These are phyloP conservation scores for Nomada lathburiana DNA, from an alignment of 2,888 invertebrate genomes.

Conservation along the genomic window DNA sequence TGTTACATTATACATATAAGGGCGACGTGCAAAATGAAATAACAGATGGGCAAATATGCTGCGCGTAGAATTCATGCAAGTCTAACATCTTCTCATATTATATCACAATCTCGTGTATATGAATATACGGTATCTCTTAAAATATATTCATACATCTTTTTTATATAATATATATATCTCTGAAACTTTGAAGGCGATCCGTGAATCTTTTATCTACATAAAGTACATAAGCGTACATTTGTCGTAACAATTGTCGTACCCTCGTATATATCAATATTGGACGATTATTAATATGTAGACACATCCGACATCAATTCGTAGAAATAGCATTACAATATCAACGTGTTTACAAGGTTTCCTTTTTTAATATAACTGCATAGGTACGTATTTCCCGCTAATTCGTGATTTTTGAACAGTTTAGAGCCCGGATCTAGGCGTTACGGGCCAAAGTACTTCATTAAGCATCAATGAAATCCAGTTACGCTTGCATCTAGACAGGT, in stretches of 20 bases:
- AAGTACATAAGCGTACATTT: conserved; percentile 57
- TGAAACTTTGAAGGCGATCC: conserved; percentile 66
- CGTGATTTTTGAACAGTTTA: not conserved
- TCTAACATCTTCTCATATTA: not conserved
- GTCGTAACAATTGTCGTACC: conserved; percentile 40
- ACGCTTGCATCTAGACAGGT: not conserved
- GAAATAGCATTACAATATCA: conserved; percentile 35
- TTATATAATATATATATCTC: conserved; percentile 14
- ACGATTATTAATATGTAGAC: conserved; percentile 3
- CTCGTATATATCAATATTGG: conserved; percentile 2
- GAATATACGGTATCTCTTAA: conserved; percentile 55
- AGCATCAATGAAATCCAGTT: not conserved
- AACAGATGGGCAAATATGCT: not conserved
- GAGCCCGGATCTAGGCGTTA: too few species aligned
- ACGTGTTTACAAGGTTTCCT: not conserved
- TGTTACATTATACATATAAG: not conserved
- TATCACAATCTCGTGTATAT: conserved; percentile 58
- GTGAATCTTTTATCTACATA: conserved; percentile 60
- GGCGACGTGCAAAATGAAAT: not conserved
- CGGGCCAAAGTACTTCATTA: too few species aligned
- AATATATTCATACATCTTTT: conserved; percentile 56
- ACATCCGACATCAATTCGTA: conserved; percentile 27
- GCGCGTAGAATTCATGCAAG: not conserved
- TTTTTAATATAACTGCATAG: conserved; percentile 34
- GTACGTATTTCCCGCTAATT: conserved; percentile 1